Evolutionary conservation across 2,113 vertebrate species (phyloP).

Genomic region (Pogonocichla stellata): DNA sequence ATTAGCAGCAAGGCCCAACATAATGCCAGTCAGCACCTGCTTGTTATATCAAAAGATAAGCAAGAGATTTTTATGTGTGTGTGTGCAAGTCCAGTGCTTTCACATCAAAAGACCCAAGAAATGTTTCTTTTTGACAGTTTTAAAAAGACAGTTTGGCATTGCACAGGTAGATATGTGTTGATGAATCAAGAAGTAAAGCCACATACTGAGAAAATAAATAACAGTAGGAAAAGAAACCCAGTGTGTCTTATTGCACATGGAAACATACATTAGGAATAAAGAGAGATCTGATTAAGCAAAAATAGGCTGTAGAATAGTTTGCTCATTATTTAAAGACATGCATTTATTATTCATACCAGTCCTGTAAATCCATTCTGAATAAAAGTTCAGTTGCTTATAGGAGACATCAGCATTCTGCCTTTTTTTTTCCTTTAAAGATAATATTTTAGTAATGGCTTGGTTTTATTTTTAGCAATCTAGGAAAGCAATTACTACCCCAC

Average conservation of each 20-base stretch:
- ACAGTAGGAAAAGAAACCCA: background rate
- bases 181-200: background rate
- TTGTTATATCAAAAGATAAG: background rate
- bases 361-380: background rate
- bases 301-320: background rate
- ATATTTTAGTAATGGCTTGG: background rate
- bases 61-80: background rate
- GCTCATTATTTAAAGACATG: background rate
- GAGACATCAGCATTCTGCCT: background rate
- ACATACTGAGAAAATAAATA: background rate
- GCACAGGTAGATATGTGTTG: background rate
- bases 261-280: background rate
- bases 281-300: background rate
- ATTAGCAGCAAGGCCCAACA: background rate
- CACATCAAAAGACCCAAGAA: background rate
- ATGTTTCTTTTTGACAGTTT: background rate
- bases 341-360: background rate
- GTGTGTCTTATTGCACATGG: background rate
- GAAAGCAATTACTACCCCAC: background rate
- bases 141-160: background rate
- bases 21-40: background rate
- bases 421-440: background rate
- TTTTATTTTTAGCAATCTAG: constrained; percentile 18
- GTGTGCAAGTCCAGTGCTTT: background rate
- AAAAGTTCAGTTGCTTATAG: background rate